phyloP scores from a whole-genome alignment of 2,888 invertebrate species.

The Drosophila mimetica region DNA sequence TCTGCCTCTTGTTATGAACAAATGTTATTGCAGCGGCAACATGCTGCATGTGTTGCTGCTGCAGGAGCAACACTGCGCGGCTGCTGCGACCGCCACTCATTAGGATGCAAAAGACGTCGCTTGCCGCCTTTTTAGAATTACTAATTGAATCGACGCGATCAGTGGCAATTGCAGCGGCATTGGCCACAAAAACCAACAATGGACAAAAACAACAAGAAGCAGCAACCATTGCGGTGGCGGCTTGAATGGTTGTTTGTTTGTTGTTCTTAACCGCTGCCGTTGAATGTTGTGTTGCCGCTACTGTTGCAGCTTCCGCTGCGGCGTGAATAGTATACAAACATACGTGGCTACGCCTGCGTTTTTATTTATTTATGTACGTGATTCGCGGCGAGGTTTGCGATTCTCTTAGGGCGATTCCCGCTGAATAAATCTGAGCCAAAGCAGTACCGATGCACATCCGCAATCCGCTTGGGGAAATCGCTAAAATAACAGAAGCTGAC shows the following conservation, averaged over 20 bases:
- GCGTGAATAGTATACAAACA: slow-evolving; percentile 36
- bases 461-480: slow-evolving; percentile 35
- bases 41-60: slow-evolving; percentile 27
- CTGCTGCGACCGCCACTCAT: slow-evolving; percentile 58
- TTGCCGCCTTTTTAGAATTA: slow-evolving; percentile 83
- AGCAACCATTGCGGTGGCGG: slow-evolving; percentile 38
- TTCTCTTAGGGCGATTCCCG: slow-evolving; percentile 27
- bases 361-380: slow-evolving; percentile 43
- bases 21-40: slow-evolving; percentile 62
- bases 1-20: slow-evolving; percentile 65
- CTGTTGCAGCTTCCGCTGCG: slow-evolving; percentile 55
- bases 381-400: slow-evolving; percentile 27
- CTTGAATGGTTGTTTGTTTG: slow-evolving; percentile 55
- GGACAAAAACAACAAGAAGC: slow-evolving; percentile 17
- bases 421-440: slow-evolving; percentile 15
- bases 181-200: slow-evolving; percentile 37
- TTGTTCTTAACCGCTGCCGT: slow-evolving; percentile 46
- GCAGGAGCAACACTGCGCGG: slow-evolving; percentile 21
- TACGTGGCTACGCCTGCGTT: slow-evolving; percentile 3
- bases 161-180: slow-evolving; percentile 73
- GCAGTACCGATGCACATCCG: slow-evolving; percentile 19
- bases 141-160: slow-evolving; percentile 84
- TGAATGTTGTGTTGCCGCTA: slow-evolving; percentile 27
- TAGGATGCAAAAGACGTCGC: slow-evolving; percentile 83
- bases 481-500: slow-evolving; percentile 13